A percentile compares a stretch with the other conserved stretches of the same genome.
Conservation (phyloP, 2,888 invertebrate genomes). For the Imbricaverruca yamaguchii region DNA sequence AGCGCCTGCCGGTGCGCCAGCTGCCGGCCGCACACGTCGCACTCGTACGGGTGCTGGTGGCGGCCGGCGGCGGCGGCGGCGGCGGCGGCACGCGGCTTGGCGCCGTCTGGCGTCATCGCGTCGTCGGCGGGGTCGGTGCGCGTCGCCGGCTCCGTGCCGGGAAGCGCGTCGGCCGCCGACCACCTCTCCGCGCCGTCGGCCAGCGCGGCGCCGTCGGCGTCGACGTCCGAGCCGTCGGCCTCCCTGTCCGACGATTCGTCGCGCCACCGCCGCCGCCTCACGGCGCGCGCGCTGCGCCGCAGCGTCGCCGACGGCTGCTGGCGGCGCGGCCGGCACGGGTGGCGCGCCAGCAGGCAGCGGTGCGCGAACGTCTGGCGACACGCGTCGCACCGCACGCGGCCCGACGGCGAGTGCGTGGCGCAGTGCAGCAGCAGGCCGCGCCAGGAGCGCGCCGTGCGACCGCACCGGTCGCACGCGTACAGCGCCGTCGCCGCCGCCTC, state of each 20-base stretch:
- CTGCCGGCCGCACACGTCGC: neutral
- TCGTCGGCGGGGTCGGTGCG: no score
- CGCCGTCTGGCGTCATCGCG: no score
- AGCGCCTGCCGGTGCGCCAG: conserved; percentile 4
- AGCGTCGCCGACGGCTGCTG: neutral
- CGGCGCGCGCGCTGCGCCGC: neutral
- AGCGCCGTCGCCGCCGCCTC: neutral
- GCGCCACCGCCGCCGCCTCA: neutral
- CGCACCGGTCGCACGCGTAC: neutral
- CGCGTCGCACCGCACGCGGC: neutral
- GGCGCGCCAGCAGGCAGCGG: neutral
- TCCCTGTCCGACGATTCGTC: neutral
- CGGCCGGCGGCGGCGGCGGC: neutral
- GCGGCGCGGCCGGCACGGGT: neutral
- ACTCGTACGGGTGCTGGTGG: neutral
- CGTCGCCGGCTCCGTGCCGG: no score
- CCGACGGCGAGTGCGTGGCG: neutral
- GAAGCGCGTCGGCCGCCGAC: neutral
- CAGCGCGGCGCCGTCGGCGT: neutral
- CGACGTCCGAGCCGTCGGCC: neutral
- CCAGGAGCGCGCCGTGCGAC: neutral
- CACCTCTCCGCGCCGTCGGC: no score
- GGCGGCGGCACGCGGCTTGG: neutral
- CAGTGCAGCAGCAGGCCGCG: neutral
- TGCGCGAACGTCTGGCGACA: neutral